Base-by-base conservation (phyloP, 1,140 invertebrate genomes). In the Lerema accius region DNA sequence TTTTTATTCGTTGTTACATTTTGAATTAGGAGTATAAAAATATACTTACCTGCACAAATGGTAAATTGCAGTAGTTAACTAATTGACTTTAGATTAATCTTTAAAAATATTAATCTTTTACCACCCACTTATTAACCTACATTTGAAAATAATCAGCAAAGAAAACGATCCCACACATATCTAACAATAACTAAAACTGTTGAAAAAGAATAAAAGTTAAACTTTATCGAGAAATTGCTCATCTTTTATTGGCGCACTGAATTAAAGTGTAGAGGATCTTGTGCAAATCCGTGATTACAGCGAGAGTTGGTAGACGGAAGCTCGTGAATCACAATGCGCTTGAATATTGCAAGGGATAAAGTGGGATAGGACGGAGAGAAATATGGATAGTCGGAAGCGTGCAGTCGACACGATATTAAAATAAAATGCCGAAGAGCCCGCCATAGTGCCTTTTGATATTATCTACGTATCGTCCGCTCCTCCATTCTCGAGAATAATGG, bases 371-470 rank as follows among this genome's bases (percentile, higher is more conserved):
- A 70, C 65, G 65, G 63, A 61, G 63, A 63, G 61, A 74, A 78
- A 77, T 76, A 73, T 69, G 75, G 75, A 78, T 71, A 64, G 70
- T 72, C 69, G 67, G 67, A 58, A 76, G 80, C 73, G 78, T 82
- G 74, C 80, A 78, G 68, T 76, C 76, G 78, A 76, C 79, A 73
- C 73, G 76, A 78, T 81, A 84, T 84, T 84, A 81, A 82, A 82
- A 81, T 81, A 80, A 81, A 82, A 82, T 78, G 78, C 71, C 65
- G 62, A 64, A 65, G 60, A 66, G 58, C 59, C 51, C 62, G 60
- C 59, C 60, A 42, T 65, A 62, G 63, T 69, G 56, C 63, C 55
- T 55, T 64, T 66, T 65, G 67, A 71, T 72, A 76, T 76, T 73
- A 78, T 70, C 67, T 63, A 67, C 71, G 68, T 71, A 81, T 79